phyloP scores from a whole-genome alignment of 1,140 invertebrate genomes.

The Drosophila orena region DNA sequence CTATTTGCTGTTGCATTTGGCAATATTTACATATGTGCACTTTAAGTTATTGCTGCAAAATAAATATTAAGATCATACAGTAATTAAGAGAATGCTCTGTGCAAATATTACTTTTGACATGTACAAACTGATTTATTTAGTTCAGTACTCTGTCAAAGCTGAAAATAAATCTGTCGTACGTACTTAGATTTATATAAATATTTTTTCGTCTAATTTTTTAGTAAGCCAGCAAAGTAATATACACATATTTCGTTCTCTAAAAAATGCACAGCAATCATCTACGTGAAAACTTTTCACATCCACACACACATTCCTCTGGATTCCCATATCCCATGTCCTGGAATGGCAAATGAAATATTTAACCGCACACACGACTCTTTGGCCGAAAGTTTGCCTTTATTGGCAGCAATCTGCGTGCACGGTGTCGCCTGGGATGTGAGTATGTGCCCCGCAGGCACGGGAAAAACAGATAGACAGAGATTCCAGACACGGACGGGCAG shows the following conservation, averaged over 20 bases:
- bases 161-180: not conserved
- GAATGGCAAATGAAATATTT: conserved; percentile 39
- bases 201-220: not conserved
- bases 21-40: not conserved
- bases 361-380: conserved; percentile 35
- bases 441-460: conserved; percentile 17
- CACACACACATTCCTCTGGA: conserved; percentile 18
- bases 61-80: conserved; percentile 19
- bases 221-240: not conserved
- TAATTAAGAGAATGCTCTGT: not conserved
- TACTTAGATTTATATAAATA: not conserved
- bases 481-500: conserved; percentile 45
- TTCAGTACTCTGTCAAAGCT: too few relatives aligned
- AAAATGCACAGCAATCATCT: conserved; percentile 3
- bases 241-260: not conserved
- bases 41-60: not conserved
- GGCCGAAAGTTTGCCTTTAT: conserved; percentile 36
- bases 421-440: conserved; percentile 13
- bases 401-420: conserved; percentile 48
- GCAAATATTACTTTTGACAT: too few relatives aligned
- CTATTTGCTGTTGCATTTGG: not conserved
- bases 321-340: too few relatives aligned
- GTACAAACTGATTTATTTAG: too few relatives aligned
- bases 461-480: conserved; percentile 32
- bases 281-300: conserved; percentile 16